Percentiles rank a stretch among this genome's conserved stretches.
Evolutionary conservation across 2,797 vertebrate species (phyloP).

Genomic region (Gambelia wislizenii): DNA sequence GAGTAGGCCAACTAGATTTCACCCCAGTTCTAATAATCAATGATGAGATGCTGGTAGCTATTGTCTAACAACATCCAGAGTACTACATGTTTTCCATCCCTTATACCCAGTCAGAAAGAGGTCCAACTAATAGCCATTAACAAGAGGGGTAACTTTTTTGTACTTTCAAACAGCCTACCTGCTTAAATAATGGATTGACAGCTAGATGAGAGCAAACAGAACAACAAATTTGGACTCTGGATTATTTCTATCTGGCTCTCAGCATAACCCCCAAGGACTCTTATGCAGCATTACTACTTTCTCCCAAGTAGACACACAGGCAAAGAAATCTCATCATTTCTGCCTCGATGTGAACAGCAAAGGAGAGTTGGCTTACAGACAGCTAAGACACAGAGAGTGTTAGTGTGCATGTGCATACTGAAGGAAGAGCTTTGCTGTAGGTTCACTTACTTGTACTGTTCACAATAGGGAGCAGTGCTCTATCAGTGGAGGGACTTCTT

Average conservation of each 20-base stretch:
- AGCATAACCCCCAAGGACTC: not conserved
- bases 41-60: not conserved
- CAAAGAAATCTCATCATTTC: not conserved
- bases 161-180: not conserved
- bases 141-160: not conserved
- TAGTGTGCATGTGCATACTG: not conserved
- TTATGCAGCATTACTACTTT: not conserved
- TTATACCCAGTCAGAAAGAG: not conserved
- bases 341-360: too few species aligned
- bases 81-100: not conserved
- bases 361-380: too few species aligned
- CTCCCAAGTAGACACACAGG: too few species aligned
- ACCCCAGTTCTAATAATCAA: not conserved
- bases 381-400: too few species aligned
- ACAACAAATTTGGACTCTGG: not conserved
- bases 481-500: too few species aligned
- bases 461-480: not conserved
- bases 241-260: not conserved
- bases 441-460: not conserved
- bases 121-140: not conserved
- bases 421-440: not conserved
- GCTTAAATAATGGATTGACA: not conserved
- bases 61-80: not conserved
- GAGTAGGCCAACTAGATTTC: not conserved
- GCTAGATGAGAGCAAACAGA: not conserved